These are phyloP conservation scores for Fabriciana adippe DNA, from an alignment of 2,888 invertebrate genomes.

Conservation along the genomic window DNA sequence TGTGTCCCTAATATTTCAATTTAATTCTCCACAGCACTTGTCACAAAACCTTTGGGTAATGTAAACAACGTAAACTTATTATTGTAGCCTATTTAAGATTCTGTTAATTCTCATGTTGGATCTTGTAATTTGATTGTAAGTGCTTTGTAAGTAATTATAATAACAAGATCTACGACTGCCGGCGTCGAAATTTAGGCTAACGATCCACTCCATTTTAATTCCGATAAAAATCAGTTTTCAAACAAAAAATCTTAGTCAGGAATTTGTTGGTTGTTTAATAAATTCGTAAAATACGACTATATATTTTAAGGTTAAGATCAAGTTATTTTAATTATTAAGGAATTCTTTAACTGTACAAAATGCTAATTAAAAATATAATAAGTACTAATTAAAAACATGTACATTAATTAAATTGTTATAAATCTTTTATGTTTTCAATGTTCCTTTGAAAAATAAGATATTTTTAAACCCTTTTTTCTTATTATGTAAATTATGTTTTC, in stretches of 20 bases:
- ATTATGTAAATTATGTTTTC: no score
- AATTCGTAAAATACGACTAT: background rate
- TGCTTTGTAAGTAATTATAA: conserved; percentile 30
- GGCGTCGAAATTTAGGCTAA: conserved; percentile 28
- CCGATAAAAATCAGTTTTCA: conserved; percentile 6
- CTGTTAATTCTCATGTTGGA: background rate
- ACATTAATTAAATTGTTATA: no score
- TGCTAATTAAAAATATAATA: no score
- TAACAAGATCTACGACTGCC: conserved; percentile 28
- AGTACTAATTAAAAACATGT: no score
- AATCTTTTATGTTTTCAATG: no score
- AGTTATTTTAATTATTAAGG: conserved; percentile 1
- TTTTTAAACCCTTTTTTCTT: no score
- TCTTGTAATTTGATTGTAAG: conserved; percentile 28
- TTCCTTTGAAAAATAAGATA: no score
- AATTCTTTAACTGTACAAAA: background rate
- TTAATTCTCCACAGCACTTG: no score
- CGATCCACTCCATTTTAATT: conserved; percentile 20
- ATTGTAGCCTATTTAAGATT: background rate
- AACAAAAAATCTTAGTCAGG: background rate
- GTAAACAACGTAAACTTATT: background rate
- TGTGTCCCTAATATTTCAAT: no score
- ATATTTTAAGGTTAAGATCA: background rate
- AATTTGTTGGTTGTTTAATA: conserved; percentile 3
- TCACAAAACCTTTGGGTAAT: background rate